These are phyloP conservation scores for Percopsis omiscomaycus DNA, from an alignment of 2,797 vertebrate genomes.

Conservation along the genomic window DNA sequence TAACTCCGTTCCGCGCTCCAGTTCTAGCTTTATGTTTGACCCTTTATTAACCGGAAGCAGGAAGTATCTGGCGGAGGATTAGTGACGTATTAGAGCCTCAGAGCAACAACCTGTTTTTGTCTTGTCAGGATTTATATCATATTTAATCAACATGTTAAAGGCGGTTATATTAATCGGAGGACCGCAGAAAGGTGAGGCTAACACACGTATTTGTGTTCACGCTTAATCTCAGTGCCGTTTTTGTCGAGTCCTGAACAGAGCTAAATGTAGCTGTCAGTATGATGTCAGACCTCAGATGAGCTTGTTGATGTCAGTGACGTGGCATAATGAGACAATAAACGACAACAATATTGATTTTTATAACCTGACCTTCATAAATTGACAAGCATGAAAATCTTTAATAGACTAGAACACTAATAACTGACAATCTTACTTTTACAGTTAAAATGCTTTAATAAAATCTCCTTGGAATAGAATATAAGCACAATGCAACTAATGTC, in stretches of 20 bases:
- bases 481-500: no score
- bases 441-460: no score
- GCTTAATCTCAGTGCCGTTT: not conserved
- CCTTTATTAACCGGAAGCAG: not conserved
- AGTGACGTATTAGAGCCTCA: no score
- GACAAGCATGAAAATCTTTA: not conserved
- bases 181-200: conserved; percentile 88
- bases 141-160: conserved; percentile 80
- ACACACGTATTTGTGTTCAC: rapidly evolving
- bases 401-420: no score
- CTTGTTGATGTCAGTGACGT: conserved; percentile 63
- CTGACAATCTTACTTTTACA: no score
- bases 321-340: conserved; percentile 32
- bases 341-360: not conserved
- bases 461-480: no score
- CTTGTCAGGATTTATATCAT: not conserved
- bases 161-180: conserved; percentile 93
- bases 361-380: not conserved
- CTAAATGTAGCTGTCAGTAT: conserved; percentile 40
- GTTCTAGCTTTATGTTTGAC: not conserved
- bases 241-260: not conserved
- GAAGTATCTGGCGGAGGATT: conserved; percentile 8
- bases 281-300: not conserved
- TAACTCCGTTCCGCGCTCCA: conserved; percentile 1
- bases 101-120: not conserved